Percentiles rank a stretch among this genome's conserved stretches.
These are phyloP conservation scores for Anisognathus igniventris DNA, from an alignment of 2,797 vertebrate species.

Conservation along the genomic window DNA sequence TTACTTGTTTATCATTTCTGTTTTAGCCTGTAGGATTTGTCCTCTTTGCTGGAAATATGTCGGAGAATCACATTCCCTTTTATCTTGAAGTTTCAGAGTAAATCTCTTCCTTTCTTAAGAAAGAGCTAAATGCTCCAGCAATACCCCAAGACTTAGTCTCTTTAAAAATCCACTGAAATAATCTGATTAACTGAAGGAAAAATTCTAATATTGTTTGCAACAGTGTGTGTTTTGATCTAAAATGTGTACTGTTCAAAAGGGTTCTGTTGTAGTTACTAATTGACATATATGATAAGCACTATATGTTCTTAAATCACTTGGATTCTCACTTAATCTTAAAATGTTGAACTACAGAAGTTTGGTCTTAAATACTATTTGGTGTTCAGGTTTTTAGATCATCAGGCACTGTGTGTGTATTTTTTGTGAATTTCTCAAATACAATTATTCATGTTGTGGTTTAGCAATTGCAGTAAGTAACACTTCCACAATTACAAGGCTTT, in stretches of 20 bases:
- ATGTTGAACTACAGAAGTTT: background rate
- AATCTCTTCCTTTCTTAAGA: background rate
- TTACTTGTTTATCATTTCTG: background rate
- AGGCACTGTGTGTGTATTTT: background rate
- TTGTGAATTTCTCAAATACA: constrained; percentile 25
- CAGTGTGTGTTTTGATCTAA: background rate
- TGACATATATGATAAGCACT: background rate
- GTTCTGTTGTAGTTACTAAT: background rate
- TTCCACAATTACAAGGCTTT: constrained; percentile 28
- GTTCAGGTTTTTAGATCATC: background rate
- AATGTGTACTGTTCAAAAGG: background rate
- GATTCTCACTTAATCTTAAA: background rate
- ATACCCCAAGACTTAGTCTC: background rate
- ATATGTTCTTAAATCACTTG: background rate
- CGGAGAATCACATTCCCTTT: background rate
- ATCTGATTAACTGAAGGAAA: background rate
- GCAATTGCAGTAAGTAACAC: constrained; percentile 30
- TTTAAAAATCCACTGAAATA: background rate
- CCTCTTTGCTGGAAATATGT: background rate
- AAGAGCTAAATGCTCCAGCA: background rate
- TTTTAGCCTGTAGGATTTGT: background rate
- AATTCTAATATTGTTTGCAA: background rate
- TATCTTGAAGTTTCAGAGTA: background rate
- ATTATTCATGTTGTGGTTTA: constrained; percentile 46
- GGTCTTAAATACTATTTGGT: background rate